A percentile compares a stretch with the other conserved stretches of the same genome.
Evolutionary conservation across 2,113 vertebrate species (phyloP).

Genomic region (Brachypteracias leptosomus): DNA sequence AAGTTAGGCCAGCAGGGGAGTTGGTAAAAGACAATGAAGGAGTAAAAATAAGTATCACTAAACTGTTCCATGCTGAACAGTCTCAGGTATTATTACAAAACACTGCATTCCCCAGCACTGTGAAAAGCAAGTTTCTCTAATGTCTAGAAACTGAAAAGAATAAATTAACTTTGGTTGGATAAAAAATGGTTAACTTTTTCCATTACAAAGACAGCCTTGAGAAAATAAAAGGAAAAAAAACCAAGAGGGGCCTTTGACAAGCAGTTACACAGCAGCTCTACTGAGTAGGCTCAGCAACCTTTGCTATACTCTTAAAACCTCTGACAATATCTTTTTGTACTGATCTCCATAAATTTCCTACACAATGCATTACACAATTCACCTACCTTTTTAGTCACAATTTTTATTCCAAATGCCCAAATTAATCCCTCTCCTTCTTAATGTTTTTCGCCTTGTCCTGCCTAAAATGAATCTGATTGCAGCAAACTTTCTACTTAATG

Average conservation of each 20-base stretch:
- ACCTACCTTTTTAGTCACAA: background rate
- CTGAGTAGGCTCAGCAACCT: background rate
- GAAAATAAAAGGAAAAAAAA: background rate
- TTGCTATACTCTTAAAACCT: background rate
- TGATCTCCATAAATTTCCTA: background rate
- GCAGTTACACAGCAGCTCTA: background rate
- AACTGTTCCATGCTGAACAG: background rate
- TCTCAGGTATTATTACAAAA: background rate
- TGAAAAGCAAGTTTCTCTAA: background rate
- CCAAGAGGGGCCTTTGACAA: background rate
- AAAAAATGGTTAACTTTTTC: background rate
- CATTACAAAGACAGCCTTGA: background rate
- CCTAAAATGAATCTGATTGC: background rate
- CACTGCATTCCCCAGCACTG: background rate
- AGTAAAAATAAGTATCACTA: background rate
- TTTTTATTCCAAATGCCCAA: background rate
- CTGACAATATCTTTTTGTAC: background rate
- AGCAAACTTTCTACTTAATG: background rate
- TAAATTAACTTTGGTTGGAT: background rate
- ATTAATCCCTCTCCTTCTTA: background rate
- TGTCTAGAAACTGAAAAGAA: background rate
- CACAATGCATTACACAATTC: background rate
- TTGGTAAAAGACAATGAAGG: background rate
- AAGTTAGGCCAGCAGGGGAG: background rate
- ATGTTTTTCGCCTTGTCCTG: background rate